These are phyloP conservation scores for Lanius collurio DNA, from an alignment of 2,113 vertebrate genomes.

Conservation along the genomic window DNA sequence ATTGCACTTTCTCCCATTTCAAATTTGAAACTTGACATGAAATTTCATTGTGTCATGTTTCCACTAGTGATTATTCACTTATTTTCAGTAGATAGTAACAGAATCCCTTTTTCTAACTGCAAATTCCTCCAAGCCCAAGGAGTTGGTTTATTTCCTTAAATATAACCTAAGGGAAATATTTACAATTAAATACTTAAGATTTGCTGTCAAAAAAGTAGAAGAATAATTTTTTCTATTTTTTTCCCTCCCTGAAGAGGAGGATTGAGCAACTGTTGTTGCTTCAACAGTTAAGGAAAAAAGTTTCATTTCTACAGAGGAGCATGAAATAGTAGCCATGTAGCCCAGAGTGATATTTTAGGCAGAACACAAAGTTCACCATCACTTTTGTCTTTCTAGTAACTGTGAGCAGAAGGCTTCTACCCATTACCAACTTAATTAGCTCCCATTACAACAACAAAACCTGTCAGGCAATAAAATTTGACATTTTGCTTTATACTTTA, in stretches of 20 bases:
- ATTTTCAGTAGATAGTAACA: neutral
- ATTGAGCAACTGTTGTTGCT: neutral
- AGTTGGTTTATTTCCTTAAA: neutral
- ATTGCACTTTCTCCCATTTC: neutral
- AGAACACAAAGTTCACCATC: neutral
- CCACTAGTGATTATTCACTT: neutral
- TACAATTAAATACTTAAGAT: neutral
- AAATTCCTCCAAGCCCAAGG: neutral
- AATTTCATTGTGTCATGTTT: neutral
- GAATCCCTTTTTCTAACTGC: neutral
- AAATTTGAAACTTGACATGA: neutral
- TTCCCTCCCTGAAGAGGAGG: neutral
- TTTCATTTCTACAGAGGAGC: neutral
- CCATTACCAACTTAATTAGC: neutral
- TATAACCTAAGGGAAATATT: neutral
- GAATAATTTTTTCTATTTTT: neutral
- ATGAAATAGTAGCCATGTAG: neutral
- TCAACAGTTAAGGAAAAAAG: neutral
- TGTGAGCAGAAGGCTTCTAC: neutral
- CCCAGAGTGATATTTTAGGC: neutral
- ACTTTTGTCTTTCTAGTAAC: neutral
- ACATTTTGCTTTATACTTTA: neutral
- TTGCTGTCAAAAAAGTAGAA: neutral
- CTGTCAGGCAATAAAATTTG: neutral
- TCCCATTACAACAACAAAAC: neutral